Base-by-base conservation (phyloP, 2,113 vertebrate species). In the Sinocyclocheilus grahami region DNA sequence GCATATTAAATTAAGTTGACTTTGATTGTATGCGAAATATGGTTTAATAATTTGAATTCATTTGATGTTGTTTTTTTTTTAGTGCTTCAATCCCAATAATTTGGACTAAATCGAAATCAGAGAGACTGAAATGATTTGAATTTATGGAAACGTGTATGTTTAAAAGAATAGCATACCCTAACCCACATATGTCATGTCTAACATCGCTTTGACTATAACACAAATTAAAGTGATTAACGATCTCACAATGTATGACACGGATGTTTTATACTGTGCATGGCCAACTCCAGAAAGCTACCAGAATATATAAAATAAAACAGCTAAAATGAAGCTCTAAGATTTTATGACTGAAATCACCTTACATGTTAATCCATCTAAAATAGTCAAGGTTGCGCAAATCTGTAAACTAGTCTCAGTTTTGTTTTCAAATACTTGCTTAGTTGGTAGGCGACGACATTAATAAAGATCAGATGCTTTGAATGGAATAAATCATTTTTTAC, bases 221-320 rank as follows among this genome's bases (percentile, higher is more conserved):
- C 95, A 93, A 97, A 93, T 96, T 96, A 97, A 96, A 95, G 95
- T 94, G 96, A 97, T 92, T 95, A 95, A 97, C 95, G 95, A 96
- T 97, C 96, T 95, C 94, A 95, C 90, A 94, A 93, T 93, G 91
- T 92, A 90, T 91, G 90, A 90, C 94, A 93, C 94, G 96, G 92
- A 95, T 94, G 88, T 91, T 93, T 83, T 89, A 88, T 86, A 92
- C 91, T 84, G 82, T 93, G 91, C 87, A 92, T 90, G 82, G 88
- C 90, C 91, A 92, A 93, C 94, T 92, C 92, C 14, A 53, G 14
- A 53, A 53, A 92, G 90, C 92, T 91, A 90, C n/a, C 39, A 65
- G 18, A 82, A 82, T 63, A 30, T 67, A 14, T 92, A 94, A 90
- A 86, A 81, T 80, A 30, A 33, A 51, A 16, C 92, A 72, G 89